These are phyloP conservation scores for Atrina japonica DNA, from an alignment of 2,888 invertebrate species.

Conservation along the genomic window DNA sequence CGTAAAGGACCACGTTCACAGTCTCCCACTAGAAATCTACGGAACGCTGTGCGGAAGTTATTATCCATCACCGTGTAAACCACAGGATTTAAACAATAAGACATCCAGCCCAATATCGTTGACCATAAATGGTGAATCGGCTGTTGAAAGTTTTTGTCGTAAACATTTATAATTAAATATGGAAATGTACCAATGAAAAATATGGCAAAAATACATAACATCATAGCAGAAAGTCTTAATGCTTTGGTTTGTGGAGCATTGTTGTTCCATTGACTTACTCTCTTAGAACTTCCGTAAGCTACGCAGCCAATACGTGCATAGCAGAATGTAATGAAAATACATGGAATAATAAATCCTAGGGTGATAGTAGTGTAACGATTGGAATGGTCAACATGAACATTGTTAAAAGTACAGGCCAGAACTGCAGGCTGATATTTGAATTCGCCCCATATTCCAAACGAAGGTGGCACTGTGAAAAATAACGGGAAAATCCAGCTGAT, in stretches of 20 bases:
- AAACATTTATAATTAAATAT: constrained; percentile 67
- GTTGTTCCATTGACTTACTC: constrained; percentile 61
- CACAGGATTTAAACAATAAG: constrained; percentile 69
- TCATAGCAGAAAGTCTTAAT: constrained; percentile 70
- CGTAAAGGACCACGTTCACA: constrained; percentile 59
- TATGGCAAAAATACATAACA: constrained; percentile 72
- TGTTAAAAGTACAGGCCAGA: constrained; percentile 68
- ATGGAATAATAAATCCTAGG: constrained; percentile 69
- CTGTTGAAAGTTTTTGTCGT: constrained; percentile 58
- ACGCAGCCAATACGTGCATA: constrained; percentile 70
- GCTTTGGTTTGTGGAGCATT: constrained; percentile 64
- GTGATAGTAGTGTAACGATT: constrained; percentile 68
- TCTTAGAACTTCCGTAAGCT: constrained; percentile 61
- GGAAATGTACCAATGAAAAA: constrained; percentile 72
- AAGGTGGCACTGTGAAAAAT: constrained; percentile 63
- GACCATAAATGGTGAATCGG: constrained; percentile 71
- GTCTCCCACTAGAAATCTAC: constrained; percentile 60
- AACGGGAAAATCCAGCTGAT: constrained; percentile 68
- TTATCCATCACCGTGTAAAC: constrained; percentile 73
- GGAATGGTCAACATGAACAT: constrained; percentile 56
- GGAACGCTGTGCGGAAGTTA: constrained; percentile 70
- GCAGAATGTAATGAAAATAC: constrained; percentile 68
- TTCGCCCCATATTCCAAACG: constrained; percentile 65
- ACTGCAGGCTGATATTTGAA: constrained; percentile 65
- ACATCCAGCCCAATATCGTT: constrained; percentile 70